phyloP scores from a whole-genome alignment of 2,888 invertebrate genomes.

The Mythimna pallens region DNA sequence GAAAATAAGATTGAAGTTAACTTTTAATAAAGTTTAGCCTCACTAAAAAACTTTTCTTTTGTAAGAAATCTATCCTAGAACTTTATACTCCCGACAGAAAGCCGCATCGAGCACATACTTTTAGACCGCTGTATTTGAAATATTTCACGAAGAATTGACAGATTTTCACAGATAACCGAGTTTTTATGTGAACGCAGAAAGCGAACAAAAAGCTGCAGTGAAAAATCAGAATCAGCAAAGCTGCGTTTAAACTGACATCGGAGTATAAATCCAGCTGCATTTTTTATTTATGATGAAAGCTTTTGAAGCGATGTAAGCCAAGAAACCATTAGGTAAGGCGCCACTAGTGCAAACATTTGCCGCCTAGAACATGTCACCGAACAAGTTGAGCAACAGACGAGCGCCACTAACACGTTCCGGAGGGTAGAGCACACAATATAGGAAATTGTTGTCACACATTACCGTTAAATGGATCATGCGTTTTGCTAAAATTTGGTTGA shows the following conservation, averaged over 20 bases:
- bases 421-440: conserved; percentile 39
- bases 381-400: conserved; percentile 52
- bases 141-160: conserved; percentile 18
- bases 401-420: conserved; percentile 44
- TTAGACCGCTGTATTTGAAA: conserved; percentile 18
- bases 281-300: conserved; percentile 35
- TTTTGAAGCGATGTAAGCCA: conserved; percentile 31
- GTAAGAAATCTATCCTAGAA: conserved; percentile 14
- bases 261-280: conserved; percentile 6
- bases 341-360: conserved; percentile 62
- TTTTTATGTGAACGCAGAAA: conserved; percentile 37
- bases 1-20: conserved; percentile 18
- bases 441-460: conserved; percentile 32
- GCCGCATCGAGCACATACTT: conserved; percentile 6
- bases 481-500: conserved; percentile 16
- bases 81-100: conserved; percentile 13
- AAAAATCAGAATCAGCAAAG: conserved; percentile 30
- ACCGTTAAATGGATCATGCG: conserved; percentile 23
- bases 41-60: conserved; percentile 36
- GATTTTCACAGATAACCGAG: conserved; percentile 19
- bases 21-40: conserved; percentile 18
- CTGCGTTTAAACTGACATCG: neutral
- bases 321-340: conserved; percentile 45
- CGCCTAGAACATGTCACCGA: conserved; percentile 36
- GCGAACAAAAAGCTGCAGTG: conserved; percentile 21